Evolutionary conservation across 2,888 invertebrate genomes (phyloP).

Genomic region (Apoderus coryli): DNA sequence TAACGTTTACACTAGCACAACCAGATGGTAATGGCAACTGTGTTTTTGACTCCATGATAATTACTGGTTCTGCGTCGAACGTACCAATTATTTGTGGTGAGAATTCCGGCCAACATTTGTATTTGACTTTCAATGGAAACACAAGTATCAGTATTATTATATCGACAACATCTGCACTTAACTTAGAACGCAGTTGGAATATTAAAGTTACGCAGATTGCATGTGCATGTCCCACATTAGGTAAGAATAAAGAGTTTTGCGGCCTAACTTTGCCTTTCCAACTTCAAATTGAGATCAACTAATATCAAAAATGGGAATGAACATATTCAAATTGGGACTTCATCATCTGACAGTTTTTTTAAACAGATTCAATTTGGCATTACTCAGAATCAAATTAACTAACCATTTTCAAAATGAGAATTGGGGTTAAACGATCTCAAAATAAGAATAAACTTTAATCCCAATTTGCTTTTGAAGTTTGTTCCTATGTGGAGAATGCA

Average conservation of each 20-base stretch:
- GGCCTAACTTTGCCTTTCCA: too few species aligned
- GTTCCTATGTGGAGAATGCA: too few species aligned
- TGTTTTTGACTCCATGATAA: conserved; percentile 50
- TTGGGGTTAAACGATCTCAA: too few species aligned
- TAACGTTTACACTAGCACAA: conserved; percentile 55
- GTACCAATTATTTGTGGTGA: conserved; percentile 71
- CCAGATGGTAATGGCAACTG: conserved; percentile 63
- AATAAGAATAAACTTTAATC: too few species aligned
- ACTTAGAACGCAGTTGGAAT: conserved; percentile 58
- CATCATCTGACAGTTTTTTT: too few species aligned
- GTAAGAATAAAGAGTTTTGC: conserved; percentile 35
- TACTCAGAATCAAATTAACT: too few species aligned
- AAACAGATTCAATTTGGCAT: too few species aligned
- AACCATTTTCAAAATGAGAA: too few species aligned
- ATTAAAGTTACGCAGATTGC: conserved; percentile 56
- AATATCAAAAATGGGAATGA: too few species aligned
- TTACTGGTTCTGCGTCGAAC: conserved; percentile 52
- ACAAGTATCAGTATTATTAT: conserved; percentile 52
- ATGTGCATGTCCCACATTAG: conserved; percentile 53
- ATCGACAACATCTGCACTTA: conserved; percentile 43
- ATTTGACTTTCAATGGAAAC: conserved; percentile 56
- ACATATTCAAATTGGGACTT: too few species aligned
- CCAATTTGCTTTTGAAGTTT: too few species aligned
- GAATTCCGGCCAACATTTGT: conserved; percentile 65
- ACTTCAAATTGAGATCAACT: too few species aligned